These are phyloP conservation scores for Smutsia gigantea DNA, from an alignment of 2,797 vertebrate genomes.

Conservation along the genomic window DNA sequence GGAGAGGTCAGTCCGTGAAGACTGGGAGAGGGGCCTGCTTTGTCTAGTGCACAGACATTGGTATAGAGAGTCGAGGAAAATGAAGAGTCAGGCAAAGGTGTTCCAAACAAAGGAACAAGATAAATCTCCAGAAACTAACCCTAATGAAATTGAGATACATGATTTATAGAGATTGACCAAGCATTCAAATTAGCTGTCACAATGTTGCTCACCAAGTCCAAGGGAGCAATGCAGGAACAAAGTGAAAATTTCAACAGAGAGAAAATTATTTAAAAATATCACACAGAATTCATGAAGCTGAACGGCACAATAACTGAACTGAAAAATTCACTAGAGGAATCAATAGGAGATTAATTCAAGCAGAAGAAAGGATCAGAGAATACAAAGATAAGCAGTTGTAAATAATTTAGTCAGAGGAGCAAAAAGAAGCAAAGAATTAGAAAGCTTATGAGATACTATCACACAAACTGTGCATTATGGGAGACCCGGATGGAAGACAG, in stretches of 20 bases:
- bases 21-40: neutral
- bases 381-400: neutral
- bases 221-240: neutral
- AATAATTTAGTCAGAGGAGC: neutral
- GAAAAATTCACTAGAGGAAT: neutral
- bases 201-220: neutral
- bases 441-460: neutral
- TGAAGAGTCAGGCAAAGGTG: neutral
- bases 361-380: neutral
- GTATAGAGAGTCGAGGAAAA: neutral
- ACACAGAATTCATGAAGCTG: neutral
- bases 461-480: neutral
- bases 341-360: neutral
- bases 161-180: neutral
- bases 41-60: neutral
- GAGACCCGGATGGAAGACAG: neutral
- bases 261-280: neutral
- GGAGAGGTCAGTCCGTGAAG: neutral
- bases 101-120: neutral
- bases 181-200: neutral
- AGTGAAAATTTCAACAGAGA: neutral
- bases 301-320: neutral
- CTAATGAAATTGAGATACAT: neutral
- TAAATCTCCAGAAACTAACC: neutral
- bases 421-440: neutral